Conservation (phyloP, 2,888 invertebrate genomes). For the Torymus auratus region DNA sequence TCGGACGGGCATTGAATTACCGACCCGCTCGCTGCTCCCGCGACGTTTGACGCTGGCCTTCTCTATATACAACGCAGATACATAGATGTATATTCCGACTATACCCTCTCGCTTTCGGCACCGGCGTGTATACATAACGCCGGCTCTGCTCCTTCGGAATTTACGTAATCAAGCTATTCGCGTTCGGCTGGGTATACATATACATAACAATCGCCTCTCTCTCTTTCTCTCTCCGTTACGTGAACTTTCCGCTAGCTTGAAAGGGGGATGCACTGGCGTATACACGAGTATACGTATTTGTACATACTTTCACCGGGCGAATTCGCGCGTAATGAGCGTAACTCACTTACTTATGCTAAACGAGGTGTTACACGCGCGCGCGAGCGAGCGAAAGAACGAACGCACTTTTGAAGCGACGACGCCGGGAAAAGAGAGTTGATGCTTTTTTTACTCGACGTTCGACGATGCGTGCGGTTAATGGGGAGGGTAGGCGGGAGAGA, state of each 20-base stretch:
- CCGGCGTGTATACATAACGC: background rate
- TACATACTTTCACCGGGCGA: background rate
- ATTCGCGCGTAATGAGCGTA: constrained; percentile 8
- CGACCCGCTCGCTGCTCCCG: background rate
- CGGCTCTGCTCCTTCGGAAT: constrained; percentile 28
- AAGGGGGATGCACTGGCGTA: background rate
- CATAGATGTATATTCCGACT: no score
- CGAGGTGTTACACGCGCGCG: background rate
- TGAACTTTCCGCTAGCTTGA: background rate
- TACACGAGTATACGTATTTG: background rate
- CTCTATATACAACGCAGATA: no score
- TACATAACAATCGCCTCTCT: background rate
- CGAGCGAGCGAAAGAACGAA: background rate
- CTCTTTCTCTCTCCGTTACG: background rate
- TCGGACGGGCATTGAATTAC: constrained; percentile 57
- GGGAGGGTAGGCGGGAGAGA: no score
- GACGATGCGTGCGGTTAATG: no score
- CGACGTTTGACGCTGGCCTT: constrained; percentile 17
- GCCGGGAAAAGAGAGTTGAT: no score
- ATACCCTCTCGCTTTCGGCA: constrained; percentile 20
- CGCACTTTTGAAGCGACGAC: no score
- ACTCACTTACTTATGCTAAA: no score
- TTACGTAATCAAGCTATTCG: constrained; percentile 48
- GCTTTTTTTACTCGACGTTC: no score
- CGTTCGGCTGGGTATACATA: background rate